Conservation (phyloP, 2,113 vertebrate genomes). For the Mionectes macconnelli region DNA sequence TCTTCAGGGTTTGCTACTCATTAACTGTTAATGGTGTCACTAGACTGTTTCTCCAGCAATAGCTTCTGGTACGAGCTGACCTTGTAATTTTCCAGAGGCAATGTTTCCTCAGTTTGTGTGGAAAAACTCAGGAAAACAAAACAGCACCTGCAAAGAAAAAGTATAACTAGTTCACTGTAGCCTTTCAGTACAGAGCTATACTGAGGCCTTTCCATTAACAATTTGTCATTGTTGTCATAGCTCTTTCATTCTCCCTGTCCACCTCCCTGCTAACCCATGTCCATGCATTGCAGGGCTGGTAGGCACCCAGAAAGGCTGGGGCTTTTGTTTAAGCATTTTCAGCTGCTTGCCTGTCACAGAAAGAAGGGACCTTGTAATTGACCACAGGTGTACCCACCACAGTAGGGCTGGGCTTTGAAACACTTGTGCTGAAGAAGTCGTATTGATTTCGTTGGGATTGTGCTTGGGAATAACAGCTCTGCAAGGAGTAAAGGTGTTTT, state of each 20-base stretch:
- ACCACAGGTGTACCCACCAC: neutral
- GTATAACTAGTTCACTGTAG: neutral
- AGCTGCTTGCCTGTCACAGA: neutral
- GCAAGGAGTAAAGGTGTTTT: neutral
- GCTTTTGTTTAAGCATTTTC: neutral
- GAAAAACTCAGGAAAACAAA: neutral
- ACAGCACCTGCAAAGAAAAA: neutral
- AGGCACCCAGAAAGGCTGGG: fast-evolving
- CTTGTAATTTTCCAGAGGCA: conserved; percentile 5
- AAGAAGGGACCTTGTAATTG: neutral
- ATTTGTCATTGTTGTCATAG: neutral
- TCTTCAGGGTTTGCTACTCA: conserved; percentile 4
- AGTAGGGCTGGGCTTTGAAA: neutral
- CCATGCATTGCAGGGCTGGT: fast-evolving
- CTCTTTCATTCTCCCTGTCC: fast-evolving
- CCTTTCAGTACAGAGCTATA: neutral
- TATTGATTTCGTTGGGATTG: neutral
- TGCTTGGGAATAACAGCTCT: neutral
- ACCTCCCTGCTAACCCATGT: fast-evolving
- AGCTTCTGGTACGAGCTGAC: neutral
- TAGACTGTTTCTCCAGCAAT: conserved; percentile 15
- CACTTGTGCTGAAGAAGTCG: neutral
- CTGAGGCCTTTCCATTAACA: fast-evolving
- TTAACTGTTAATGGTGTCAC: conserved; percentile 37
- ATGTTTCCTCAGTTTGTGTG: neutral